Evolutionary conservation across 2,888 invertebrate species (phyloP).

Genomic region (Drosophila neotestacea): DNA sequence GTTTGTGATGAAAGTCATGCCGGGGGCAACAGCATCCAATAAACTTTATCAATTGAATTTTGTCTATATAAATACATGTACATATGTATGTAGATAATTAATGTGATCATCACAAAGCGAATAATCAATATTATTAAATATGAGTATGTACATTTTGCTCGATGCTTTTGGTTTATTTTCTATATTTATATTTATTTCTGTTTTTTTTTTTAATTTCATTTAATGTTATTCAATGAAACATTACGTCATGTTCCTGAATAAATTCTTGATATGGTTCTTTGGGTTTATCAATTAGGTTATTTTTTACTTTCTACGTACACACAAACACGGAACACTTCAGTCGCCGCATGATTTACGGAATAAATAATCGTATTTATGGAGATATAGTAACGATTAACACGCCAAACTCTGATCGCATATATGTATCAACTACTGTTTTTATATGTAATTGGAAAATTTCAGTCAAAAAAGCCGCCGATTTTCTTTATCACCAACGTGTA

Average conservation of each 20-base stretch:
- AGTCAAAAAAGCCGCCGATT: conserved; percentile 49
- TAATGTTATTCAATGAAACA: conserved; percentile 66
- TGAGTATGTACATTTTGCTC: conserved; percentile 5
- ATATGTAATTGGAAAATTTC: conserved; percentile 42
- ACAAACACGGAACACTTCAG: conserved; percentile 83
- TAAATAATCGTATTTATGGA: conserved; percentile 14
- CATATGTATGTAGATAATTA: conserved; percentile 28
- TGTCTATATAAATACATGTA: conserved; percentile 47
- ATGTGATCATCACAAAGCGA: conserved; percentile 35
- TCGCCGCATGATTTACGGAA: conserved; percentile 64
- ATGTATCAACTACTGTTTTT: conserved; percentile 17
- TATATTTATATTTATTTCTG: conserved; percentile 14
- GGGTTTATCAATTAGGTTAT: conserved; percentile 69
- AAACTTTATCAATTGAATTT: conserved; percentile 73
- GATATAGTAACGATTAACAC: conserved; percentile 32
- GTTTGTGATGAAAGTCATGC: background rate
- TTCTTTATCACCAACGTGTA: conserved; percentile 53
- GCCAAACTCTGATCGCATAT: conserved; percentile 9
- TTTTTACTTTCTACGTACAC: conserved; percentile 79
- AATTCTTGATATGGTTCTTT: conserved; percentile 61
- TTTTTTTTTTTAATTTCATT: conserved; percentile 24
- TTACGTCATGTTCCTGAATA: conserved; percentile 75
- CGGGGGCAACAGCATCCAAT: conserved; percentile 67
- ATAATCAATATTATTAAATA: conserved; percentile 46
- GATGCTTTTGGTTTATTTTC: conserved; percentile 7